Evolutionary conservation across 2,797 vertebrate species (phyloP).

Genomic region (Microctenopoma lineatum): DNA sequence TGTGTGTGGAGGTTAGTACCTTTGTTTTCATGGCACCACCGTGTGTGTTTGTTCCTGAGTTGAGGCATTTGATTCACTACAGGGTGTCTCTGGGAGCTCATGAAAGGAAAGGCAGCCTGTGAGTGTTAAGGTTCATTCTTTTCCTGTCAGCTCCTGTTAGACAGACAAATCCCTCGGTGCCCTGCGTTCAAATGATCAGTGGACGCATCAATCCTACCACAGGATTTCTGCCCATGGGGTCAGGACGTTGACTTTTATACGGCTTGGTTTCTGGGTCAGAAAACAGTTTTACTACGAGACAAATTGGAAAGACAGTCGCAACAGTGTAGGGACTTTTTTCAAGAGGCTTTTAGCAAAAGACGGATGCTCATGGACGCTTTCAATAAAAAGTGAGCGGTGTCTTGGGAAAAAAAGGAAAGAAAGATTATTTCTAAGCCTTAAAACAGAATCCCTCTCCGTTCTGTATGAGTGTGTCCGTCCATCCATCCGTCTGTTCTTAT

Average conservation of each 20-base stretch:
- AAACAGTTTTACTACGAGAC: background rate
- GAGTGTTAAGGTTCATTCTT: constrained; percentile 69
- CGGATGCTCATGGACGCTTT: constrained; percentile 1
- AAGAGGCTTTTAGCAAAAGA: background rate
- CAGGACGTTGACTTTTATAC: constrained; percentile 25
- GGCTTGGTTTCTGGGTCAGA: background rate
- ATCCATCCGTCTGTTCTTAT: background rate
- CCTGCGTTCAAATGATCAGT: constrained; percentile 39
- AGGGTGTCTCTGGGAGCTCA: constrained; percentile 62
- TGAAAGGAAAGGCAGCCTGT: constrained; percentile 68
- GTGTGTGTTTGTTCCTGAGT: constrained; percentile 26
- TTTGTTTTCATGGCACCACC: constrained; percentile 1
- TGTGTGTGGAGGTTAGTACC: constrained; percentile 7
- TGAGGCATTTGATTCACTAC: constrained; percentile 51
- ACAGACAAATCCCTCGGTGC: constrained; percentile 62
- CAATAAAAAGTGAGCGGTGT: background rate
- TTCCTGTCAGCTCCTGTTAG: constrained; percentile 61
- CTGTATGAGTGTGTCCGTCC: too few relatives aligned
- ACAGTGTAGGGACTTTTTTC: constrained; percentile 19
- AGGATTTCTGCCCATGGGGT: constrained; percentile 15
- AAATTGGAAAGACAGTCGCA: constrained; percentile 1
- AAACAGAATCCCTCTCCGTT: background rate
- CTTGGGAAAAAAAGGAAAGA: background rate
- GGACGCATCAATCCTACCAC: constrained; percentile 40
- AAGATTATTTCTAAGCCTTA: background rate